phyloP scores from a whole-genome alignment of 2,888 invertebrate species.

The Panzeria rudis region DNA sequence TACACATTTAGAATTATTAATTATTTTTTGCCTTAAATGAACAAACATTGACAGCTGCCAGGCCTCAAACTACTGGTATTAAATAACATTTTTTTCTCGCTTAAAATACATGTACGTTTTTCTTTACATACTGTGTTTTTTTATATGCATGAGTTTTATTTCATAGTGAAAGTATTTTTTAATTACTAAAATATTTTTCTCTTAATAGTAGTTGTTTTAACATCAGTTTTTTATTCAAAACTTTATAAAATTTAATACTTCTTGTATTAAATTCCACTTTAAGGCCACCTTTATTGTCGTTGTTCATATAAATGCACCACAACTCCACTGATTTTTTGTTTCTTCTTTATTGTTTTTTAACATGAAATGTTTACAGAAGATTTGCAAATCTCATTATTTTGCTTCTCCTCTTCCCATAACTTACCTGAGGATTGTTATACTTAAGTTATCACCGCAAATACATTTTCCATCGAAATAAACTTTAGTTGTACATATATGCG shows the following conservation, averaged over 20 bases:
- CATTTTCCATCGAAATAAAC: conserved; percentile 18
- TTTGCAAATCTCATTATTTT: not conserved
- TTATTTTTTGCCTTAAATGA: conserved; percentile 39
- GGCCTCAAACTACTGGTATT: not conserved
- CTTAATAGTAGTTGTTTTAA: not conserved
- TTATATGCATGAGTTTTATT: not conserved
- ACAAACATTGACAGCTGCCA: conserved; percentile 31
- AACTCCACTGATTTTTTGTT: not conserved
- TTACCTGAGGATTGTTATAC: not conserved
- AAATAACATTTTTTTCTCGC: conserved; percentile 8
- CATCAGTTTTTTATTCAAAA: not conserved
- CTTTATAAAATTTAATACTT: conserved; percentile 10
- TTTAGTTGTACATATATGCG: not conserved
- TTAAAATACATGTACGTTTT: not conserved
- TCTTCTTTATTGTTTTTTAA: conserved; percentile 17
- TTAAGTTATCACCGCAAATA: conserved; percentile 31
- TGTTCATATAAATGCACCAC: not conserved
- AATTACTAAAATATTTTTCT: not conserved
- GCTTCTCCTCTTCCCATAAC: no score
- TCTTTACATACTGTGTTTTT: not conserved
- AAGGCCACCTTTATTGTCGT: not conserved
- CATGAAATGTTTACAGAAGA: conserved; percentile 1
- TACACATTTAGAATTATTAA: conserved; percentile 65
- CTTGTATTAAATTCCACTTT: not conserved
- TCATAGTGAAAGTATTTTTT: conserved; percentile 42